Conservation (phyloP, 2,888 invertebrate species). For the Hipparchia sbordonii region DNA sequence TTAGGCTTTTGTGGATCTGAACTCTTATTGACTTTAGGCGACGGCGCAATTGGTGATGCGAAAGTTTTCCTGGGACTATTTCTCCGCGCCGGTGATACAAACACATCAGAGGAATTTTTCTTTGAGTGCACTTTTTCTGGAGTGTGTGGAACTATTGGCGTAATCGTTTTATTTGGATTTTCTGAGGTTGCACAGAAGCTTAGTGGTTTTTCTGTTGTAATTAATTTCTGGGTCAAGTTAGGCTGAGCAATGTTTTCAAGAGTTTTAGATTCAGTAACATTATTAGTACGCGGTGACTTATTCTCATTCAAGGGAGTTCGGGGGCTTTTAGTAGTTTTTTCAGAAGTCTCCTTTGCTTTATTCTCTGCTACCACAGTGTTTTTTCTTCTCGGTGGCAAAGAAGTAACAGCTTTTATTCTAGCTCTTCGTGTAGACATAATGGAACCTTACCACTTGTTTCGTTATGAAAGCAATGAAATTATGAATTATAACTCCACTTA, state of each 20-base stretch:
- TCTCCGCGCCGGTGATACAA: constrained; percentile 43
- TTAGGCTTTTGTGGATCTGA: constrained; percentile 43
- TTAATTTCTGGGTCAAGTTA: constrained; percentile 16
- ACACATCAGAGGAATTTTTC: constrained; percentile 32
- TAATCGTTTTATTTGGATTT: constrained; percentile 14
- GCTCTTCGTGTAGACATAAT: constrained; percentile 86
- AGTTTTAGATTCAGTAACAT: background rate
- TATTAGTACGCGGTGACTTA: constrained; percentile 35
- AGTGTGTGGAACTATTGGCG: constrained; percentile 10
- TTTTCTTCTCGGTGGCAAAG: constrained; percentile 83
- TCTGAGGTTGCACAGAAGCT: background rate
- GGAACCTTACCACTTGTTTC: constrained; percentile 5
- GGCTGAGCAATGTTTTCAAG: constrained; percentile 1
- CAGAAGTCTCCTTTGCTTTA: constrained; percentile 39
- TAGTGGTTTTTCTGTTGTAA: background rate
- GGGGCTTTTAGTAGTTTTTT: constrained; percentile 53
- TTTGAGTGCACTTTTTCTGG: constrained; percentile 19
- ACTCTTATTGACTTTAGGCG: constrained; percentile 48
- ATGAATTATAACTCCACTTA: background rate
- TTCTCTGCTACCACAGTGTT: constrained; percentile 54
- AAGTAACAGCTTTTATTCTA: constrained; percentile 88
- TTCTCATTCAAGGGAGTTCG: constrained; percentile 48
- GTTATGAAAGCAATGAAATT: background rate
- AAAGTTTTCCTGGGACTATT: constrained; percentile 42
- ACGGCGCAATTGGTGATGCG: constrained; percentile 43